Percentiles rank a stretch among this genome's conserved stretches.
phyloP scores from a whole-genome alignment of 2,888 invertebrate species.

The Stratiomys singularior region DNA sequence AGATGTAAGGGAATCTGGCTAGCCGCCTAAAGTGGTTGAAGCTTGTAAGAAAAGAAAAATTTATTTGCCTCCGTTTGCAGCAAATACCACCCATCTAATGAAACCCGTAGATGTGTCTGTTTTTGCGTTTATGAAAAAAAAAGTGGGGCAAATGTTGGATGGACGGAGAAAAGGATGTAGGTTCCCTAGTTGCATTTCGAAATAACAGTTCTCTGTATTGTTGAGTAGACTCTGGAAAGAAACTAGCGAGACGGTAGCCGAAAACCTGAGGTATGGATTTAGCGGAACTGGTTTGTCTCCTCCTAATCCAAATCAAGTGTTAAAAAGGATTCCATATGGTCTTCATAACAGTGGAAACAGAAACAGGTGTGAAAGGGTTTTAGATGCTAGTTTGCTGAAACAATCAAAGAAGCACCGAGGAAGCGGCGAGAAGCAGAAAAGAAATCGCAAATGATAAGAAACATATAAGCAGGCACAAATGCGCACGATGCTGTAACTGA shows the following conservation, averaged over 20 bases:
- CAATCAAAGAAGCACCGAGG: background rate
- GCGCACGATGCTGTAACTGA: too few species aligned
- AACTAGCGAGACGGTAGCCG: background rate
- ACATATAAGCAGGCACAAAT: too few species aligned
- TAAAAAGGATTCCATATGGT: background rate
- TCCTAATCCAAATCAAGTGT: too few species aligned
- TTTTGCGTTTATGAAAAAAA: background rate
- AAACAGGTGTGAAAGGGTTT: background rate
- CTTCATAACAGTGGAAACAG: background rate
- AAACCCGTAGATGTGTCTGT: background rate
- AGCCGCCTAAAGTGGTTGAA: background rate
- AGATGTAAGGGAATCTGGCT: background rate
- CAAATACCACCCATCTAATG: background rate
- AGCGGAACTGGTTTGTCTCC: background rate
- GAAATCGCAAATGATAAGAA: background rate
- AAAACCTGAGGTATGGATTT: background rate
- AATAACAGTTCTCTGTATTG: background rate
- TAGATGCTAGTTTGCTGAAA: background rate
- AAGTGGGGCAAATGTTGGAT: background rate
- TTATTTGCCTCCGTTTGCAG: background rate
- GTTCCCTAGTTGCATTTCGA: background rate
- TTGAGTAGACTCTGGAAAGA: background rate
- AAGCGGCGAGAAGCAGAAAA: background rate
- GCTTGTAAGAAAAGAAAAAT: background rate
- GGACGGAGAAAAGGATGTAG: background rate